A percentile compares a stretch with the other conserved stretches of the same genome.
These are phyloP conservation scores for Lerema accius DNA, from an alignment of 1,140 invertebrate genomes.

Conservation along the genomic window DNA sequence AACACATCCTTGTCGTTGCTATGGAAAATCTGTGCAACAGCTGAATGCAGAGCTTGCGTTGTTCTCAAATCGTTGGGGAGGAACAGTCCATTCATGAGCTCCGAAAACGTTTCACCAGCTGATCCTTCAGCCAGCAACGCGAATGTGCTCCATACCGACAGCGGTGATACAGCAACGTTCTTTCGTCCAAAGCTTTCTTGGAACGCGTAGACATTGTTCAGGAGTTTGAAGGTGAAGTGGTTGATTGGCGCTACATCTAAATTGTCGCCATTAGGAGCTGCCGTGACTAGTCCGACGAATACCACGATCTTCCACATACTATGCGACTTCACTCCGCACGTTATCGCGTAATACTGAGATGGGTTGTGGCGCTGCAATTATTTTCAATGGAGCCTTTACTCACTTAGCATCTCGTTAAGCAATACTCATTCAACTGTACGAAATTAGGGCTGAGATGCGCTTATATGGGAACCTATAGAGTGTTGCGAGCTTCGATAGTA, in stretches of 20 bases:
- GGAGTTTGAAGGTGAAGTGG: slow-evolving; percentile 61
- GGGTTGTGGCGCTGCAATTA: slow-evolving; percentile 52
- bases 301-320: slow-evolving; percentile 61
- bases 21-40: slow-evolving; percentile 51
- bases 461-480: slow-evolving; percentile 35
- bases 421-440: slow-evolving; percentile 45
- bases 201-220: slow-evolving; percentile 63
- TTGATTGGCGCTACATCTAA: slow-evolving; percentile 60
- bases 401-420: slow-evolving; percentile 57
- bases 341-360: slow-evolving; percentile 55
- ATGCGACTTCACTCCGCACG: slow-evolving; percentile 46
- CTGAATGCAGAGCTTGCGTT: slow-evolving; percentile 63
- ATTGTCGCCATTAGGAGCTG: slow-evolving; percentile 46
- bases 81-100: slow-evolving; percentile 71
- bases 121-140: slow-evolving; percentile 81
- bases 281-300: slow-evolving; percentile 49
- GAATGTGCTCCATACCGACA: slow-evolving; percentile 81
- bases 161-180: slow-evolving; percentile 74
- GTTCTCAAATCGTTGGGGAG: slow-evolving; percentile 65
- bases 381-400: slow-evolving; percentile 56
- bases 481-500: slow-evolving; percentile 2
- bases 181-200: slow-evolving; percentile 65
- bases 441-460: slow-evolving; percentile 17
- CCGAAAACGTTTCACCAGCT: slow-evolving; percentile 73
- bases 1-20: slow-evolving; percentile 51